Base-by-base conservation (phyloP, 2,888 invertebrate genomes). In the Leptarthrus brevirostris region DNA sequence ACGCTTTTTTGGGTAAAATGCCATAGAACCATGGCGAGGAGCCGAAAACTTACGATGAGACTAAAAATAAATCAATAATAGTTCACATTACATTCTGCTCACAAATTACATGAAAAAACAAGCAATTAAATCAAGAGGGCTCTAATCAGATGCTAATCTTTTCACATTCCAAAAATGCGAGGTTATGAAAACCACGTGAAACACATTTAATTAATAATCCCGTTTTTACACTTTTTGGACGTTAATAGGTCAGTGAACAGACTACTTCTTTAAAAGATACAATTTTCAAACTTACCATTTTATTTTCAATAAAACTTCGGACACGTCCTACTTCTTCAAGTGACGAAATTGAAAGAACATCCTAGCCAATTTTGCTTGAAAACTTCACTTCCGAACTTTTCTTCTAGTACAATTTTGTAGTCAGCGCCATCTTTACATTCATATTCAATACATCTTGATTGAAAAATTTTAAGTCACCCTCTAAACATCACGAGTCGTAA, bases 41-140 rank as follows among this genome's bases (percentile, higher is more conserved):
- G 98, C 98, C 84, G 97, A 98, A 87, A 99, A 99, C 86, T 99
- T 99, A 85, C 99, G 92, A 89, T 99, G 99, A 88, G 98, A 98
- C 99, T 98, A 86, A 78, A 91, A 87, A 79, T 22, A 20, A 10
- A 18, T n/a, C n/a, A n/a, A n/a, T n/a, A n/a, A n/a, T n/a, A n/a
- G n/a, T n/a, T n/a, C n/a, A n/a, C n/a, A n/a, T n/a, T n/a, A n/a
- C n/a, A n/a, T n/a, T n/a, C n/a, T n/a, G n/a, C n/a, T n/a, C n/a
- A n/a, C n/a, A n/a, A n/a, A n/a, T n/a, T n/a, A n/a, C n/a, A n/a
- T n/a, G n/a, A 40, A 54, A 5, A 56, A 54, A 14, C 1, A 26
- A 30, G 4, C 30, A 1, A 6, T 30, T 30, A 30, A 30, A 30
- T 30, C 8, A 30, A 30, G 0, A 30, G n/a, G n/a, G n/a, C n/a